phyloP scores from a whole-genome alignment of 2,888 invertebrate genomes.

The Tolmerus cingulatus region DNA sequence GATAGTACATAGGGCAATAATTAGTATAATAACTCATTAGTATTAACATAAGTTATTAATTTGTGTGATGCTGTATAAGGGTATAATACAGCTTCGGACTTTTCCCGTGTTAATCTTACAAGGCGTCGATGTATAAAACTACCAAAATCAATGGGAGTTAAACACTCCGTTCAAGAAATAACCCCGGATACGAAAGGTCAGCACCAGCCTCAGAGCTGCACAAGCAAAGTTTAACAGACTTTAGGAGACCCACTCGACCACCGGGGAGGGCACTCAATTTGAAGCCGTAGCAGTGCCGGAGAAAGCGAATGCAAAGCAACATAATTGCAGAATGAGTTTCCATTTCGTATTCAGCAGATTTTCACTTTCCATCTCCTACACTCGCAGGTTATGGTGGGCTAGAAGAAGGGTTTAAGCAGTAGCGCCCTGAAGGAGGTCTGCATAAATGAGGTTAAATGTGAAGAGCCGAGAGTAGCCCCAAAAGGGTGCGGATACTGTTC shows the following conservation, averaged over 20 bases:
- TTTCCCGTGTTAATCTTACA: neutral
- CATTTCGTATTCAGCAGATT: neutral
- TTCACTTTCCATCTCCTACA: neutral
- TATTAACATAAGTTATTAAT: too few relatives aligned
- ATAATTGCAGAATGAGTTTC: neutral
- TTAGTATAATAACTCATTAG: too few relatives aligned
- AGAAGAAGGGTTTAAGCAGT: neutral
- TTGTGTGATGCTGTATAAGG: too few relatives aligned
- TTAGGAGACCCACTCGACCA: neutral
- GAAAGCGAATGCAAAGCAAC: neutral
- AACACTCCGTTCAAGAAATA: neutral
- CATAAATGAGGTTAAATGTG: neutral
- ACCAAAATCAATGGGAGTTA: neutral
- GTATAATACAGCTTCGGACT: neutral
- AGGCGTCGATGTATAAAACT: neutral
- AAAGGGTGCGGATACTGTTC: neutral
- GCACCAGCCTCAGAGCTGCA: neutral
- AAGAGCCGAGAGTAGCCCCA: neutral
- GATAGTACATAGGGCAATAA: too few relatives aligned
- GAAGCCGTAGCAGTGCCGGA: neutral
- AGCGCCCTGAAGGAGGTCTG: neutral
- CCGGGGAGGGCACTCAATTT: neutral
- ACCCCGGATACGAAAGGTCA: neutral
- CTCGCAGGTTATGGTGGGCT: neutral
- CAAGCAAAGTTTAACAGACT: neutral